phyloP scores from a whole-genome alignment of 2,888 invertebrate genomes.

The Leptopilina syphax region DNA sequence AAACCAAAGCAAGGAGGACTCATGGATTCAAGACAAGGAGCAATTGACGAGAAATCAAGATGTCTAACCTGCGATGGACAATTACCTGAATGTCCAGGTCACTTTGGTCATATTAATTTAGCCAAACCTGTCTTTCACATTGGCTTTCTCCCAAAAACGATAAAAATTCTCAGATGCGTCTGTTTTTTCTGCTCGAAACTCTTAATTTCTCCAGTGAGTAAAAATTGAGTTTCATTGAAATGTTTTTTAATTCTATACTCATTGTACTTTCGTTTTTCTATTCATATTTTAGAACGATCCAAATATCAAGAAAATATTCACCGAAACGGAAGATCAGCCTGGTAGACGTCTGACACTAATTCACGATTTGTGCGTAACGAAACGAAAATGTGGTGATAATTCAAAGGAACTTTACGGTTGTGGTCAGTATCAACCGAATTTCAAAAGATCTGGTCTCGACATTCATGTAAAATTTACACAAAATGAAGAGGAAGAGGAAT shows the following conservation, averaged over 20 bases:
- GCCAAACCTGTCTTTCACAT: slow-evolving; percentile 99
- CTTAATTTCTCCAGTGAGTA: slow-evolving; percentile 94
- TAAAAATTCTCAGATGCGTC: slow-evolving; percentile 98
- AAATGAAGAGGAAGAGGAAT: slow-evolving; percentile 96
- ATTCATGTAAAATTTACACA: slow-evolving; percentile 99
- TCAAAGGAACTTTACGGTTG: slow-evolving; percentile 99
- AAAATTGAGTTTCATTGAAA: slow-evolving; percentile 1
- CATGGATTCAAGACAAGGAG: slow-evolving; percentile 99
- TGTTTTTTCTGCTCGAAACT: slow-evolving; percentile 99
- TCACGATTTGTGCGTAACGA: slow-evolving; percentile 98
- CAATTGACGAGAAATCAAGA: slow-evolving; percentile 94
- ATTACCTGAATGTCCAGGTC: slow-evolving; percentile 99
- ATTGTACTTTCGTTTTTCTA: slow-evolving; percentile 7
- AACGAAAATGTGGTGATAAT: slow-evolving; percentile 98
- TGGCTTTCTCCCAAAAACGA: slow-evolving; percentile 97
- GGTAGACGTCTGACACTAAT: slow-evolving; percentile 95
- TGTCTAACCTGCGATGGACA: slow-evolving; percentile 98
- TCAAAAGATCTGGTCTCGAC: slow-evolving; percentile 93
- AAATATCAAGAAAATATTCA: slow-evolving; percentile 94
- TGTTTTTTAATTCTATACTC: neutral
- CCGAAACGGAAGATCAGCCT: slow-evolving; percentile 97
- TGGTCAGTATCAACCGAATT: slow-evolving; percentile 97
- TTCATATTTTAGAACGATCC: slow-evolving; percentile 84
- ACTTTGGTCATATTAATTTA: slow-evolving; percentile 99
- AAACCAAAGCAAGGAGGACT: slow-evolving; percentile 98